These are phyloP conservation scores for Rousettus leschenaultii DNA, from an alignment of 2,113 vertebrate species.

Conservation along the genomic window DNA sequence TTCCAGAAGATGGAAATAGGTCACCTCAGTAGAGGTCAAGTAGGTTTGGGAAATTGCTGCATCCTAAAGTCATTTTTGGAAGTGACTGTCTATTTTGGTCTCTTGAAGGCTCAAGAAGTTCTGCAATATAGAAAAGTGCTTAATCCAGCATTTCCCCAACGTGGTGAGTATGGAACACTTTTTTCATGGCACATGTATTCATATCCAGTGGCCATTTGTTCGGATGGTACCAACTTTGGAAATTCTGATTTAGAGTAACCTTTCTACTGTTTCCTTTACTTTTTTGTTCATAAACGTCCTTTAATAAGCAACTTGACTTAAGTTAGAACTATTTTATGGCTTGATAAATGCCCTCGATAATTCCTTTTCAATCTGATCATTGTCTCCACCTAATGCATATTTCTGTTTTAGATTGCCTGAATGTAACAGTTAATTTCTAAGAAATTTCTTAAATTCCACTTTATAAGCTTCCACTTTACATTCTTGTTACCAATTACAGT, in stretches of 20 bases:
- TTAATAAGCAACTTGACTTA: not conserved
- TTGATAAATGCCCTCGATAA: not conserved
- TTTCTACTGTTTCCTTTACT: not conserved
- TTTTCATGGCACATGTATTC: not conserved
- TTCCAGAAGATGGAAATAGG: conserved; percentile 19
- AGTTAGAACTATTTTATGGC: not conserved
- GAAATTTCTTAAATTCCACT: not conserved
- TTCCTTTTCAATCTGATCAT: not conserved
- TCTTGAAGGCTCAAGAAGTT: not conserved
- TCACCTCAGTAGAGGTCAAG: not conserved
- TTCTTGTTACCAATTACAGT: not conserved
- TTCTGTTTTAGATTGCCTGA: not conserved
- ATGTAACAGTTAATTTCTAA: not conserved
- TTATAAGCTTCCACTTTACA: not conserved
- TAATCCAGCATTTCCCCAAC: not conserved
- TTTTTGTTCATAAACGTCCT: not conserved
- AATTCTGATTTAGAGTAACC: not conserved
- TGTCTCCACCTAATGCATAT: not conserved
- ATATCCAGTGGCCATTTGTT: not conserved
- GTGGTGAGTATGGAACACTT: not conserved
- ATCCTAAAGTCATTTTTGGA: not conserved
- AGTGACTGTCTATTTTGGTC: not conserved
- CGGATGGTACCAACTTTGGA: not conserved
- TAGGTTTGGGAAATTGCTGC: not conserved
- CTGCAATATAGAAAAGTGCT: not conserved